Evolutionary conservation across 2,888 invertebrate species (phyloP).

Genomic region (Watsonalla binaria): DNA sequence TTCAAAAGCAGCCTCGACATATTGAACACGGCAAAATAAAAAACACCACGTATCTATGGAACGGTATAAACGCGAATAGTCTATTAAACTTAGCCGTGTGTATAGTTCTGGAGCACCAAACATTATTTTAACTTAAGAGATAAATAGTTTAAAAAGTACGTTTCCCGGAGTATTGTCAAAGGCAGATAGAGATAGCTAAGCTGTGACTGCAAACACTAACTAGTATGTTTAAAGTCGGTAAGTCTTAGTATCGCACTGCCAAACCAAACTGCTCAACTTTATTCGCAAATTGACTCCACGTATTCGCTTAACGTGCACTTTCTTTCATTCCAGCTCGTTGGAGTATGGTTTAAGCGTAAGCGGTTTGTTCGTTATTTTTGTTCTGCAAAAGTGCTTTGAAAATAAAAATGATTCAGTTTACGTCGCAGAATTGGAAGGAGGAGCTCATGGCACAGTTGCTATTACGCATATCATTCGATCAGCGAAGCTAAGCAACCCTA

Average conservation of each 20-base stretch:
- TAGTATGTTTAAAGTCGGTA: constrained; percentile 48
- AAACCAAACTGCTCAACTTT: constrained; percentile 66
- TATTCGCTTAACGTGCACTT: constrained; percentile 76
- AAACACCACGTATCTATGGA: no score
- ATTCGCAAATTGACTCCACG: constrained; percentile 77
- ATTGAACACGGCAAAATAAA: no score
- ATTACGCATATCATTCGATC: no score
- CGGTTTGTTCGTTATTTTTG: constrained; percentile 11
- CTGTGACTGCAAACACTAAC: constrained; percentile 46
- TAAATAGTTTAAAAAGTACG: constrained; percentile 1
- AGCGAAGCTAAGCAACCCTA: no score
- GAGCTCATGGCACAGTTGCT: no score
- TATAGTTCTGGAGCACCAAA: no score
- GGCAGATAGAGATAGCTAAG: constrained; percentile 31
- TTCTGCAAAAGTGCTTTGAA: not conserved
- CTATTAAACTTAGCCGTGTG: not conserved
- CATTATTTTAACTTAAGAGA: not conserved
- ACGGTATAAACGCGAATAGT: no score
- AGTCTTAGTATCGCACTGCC: constrained; percentile 46
- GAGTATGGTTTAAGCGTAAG: constrained; percentile 24
- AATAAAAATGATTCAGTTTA: no score
- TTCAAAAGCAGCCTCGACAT: no score
- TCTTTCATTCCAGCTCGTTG: constrained; percentile 65
- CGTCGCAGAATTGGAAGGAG: no score
- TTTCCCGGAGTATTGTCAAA: constrained; percentile 20